phyloP scores from a whole-genome alignment of 35 echinoderm and acorn worm species.

The Ophiothrix spiculata region DNA sequence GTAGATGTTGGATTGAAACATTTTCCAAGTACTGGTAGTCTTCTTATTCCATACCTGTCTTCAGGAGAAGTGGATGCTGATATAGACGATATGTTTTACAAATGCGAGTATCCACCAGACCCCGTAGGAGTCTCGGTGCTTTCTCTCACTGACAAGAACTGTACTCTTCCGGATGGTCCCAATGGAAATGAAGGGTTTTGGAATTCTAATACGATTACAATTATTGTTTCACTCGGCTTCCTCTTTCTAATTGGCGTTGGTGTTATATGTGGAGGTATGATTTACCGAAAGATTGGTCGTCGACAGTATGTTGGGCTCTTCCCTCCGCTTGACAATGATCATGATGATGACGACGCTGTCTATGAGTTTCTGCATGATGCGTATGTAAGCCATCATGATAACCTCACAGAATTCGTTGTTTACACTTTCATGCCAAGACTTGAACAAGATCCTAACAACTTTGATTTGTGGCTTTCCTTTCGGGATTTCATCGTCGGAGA shows the following conservation, averaged over 20 bases:
- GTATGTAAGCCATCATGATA: constrained; percentile 21
- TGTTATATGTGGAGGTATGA: no score
- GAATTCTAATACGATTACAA: neutral
- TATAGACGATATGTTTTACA: neutral
- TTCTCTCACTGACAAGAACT: neutral
- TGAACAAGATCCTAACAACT: constrained; percentile 18
- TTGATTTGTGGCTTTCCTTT: constrained; percentile 26
- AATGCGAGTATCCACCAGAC: neutral
- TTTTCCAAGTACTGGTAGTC: neutral
- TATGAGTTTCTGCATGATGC: constrained; percentile 14
- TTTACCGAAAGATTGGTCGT: no score
- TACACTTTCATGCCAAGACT: constrained; percentile 11
- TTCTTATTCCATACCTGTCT: neutral
- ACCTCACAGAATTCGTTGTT: neutral
- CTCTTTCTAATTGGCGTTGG: neutral
- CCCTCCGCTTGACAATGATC: neutral
- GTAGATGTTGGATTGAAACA: neutral
- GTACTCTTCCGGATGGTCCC: neutral
- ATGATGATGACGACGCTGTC: no score
- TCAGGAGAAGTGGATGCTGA: neutral
- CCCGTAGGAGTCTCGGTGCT: neutral
- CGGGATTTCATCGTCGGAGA: constrained; percentile 29
- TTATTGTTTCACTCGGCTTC: neutral
- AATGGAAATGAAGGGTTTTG: neutral
- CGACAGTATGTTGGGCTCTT: no score